A percentile compares a stretch with the other conserved stretches of the same genome.
These are phyloP conservation scores for Pachymerium ferrugineum DNA, from an alignment of 2,888 invertebrate species.

Conservation along the genomic window DNA sequence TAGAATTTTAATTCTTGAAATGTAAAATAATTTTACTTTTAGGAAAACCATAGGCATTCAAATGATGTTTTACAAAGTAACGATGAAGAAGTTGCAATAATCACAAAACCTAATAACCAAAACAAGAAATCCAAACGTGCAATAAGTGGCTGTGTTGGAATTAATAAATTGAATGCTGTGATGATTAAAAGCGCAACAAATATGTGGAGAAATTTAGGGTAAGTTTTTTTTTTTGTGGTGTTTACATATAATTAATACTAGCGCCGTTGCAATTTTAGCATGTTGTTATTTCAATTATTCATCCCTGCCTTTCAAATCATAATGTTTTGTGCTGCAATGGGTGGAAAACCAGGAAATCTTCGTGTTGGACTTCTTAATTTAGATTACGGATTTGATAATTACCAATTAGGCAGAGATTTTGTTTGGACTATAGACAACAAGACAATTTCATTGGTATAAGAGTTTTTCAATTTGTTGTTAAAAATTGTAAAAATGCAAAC, in stretches of 20 bases:
- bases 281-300: constrained; percentile 48
- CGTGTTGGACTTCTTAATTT: constrained; percentile 47
- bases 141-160: not conserved
- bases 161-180: constrained; percentile 32
- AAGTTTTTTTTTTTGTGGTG: not conserved
- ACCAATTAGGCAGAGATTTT: no score
- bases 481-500: not conserved
- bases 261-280: constrained; percentile 41
- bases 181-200: constrained; percentile 32
- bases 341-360: constrained; percentile 43
- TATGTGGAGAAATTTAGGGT: constrained; percentile 35
- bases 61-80: no score
- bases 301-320: constrained; percentile 49
- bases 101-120: not conserved
- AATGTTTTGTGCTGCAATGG: constrained; percentile 45
- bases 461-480: not conserved
- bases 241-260: not conserved
- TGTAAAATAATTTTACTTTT: no score
- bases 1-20: not conserved
- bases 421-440: not conserved
- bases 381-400: no score
- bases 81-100: not conserved
- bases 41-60: no score
- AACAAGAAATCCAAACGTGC: not conserved
- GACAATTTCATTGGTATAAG: not conserved